phyloP scores from a whole-genome alignment of 1,140 invertebrate species.

The Dolichoris vasculosae region DNA sequence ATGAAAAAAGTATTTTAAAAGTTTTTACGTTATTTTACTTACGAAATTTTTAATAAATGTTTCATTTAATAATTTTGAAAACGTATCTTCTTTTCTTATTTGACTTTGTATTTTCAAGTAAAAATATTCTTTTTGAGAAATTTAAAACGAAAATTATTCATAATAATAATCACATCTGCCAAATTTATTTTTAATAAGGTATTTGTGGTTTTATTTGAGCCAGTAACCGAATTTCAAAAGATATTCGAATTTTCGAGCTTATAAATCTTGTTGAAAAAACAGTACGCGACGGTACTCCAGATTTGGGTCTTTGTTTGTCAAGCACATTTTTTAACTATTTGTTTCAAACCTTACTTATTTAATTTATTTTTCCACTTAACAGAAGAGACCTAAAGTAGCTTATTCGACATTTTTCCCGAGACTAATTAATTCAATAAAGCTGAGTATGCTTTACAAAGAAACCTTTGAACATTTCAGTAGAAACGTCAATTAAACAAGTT shows the following conservation, averaged over 20 bases:
- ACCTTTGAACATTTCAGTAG: not conserved
- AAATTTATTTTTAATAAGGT: no score
- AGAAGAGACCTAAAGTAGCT: not conserved
- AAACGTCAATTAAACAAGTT: slow-evolving; percentile 6
- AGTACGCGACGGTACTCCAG: not conserved
- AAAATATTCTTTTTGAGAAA: not conserved
- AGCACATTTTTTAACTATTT: not conserved
- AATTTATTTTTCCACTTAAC: not conserved
- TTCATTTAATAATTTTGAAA: not conserved
- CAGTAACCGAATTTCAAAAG: no score
- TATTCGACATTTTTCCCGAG: not conserved
- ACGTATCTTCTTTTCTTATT: not conserved
- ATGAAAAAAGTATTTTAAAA: not conserved
- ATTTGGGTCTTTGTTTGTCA: not conserved
- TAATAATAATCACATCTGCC: no score
- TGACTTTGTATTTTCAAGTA: not conserved
- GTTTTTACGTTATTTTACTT: not conserved
- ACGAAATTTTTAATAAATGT: not conserved
- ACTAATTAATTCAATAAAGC: not conserved
- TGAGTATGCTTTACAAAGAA: not conserved
- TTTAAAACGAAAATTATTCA: no score
- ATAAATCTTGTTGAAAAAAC: no score
- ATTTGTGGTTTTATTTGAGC: no score
- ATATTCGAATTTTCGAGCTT: no score
- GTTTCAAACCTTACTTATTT: not conserved